Percentiles rank a stretch among this genome's conserved stretches.
phyloP scores from a whole-genome alignment of 2,113 vertebrate species.

The Apaloderma vittatum region DNA sequence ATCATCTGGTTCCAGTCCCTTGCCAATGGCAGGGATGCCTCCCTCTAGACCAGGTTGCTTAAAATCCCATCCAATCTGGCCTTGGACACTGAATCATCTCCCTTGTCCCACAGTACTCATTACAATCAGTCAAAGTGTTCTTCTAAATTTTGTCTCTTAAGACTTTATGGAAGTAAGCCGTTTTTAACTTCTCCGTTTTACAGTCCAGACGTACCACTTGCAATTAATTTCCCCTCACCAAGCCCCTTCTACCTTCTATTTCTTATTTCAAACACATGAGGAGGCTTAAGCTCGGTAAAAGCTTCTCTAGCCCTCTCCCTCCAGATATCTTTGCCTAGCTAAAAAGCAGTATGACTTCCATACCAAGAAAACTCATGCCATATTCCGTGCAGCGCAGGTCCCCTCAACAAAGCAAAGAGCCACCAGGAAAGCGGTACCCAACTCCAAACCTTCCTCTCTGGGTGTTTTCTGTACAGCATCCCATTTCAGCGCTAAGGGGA shows the following conservation, averaged over 20 bases:
- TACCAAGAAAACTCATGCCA: neutral
- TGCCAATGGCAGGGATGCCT: neutral
- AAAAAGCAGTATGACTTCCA: neutral
- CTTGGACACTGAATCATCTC: neutral
- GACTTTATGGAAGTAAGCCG: neutral
- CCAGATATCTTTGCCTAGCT: neutral
- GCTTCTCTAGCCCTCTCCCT: neutral
- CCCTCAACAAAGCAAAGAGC: neutral
- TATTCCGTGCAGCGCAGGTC: fast-evolving
- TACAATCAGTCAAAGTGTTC: neutral
- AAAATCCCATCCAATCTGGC: neutral
- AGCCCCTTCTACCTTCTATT: neutral
- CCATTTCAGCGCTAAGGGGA: neutral
- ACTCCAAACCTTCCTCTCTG: neutral
- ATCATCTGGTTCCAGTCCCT: neutral
- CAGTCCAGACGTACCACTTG: neutral
- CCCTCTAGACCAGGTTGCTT: neutral
- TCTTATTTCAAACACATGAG: neutral
- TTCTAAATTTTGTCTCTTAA: neutral
- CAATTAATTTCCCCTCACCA: neutral
- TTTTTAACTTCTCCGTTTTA: neutral
- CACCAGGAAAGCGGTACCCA: neutral
- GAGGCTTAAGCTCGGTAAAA: neutral
- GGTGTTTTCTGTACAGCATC: fast-evolving
- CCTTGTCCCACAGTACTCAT: neutral